Base-by-base conservation (phyloP, 2,113 vertebrate genomes). In the Poicephalus meyeri region DNA sequence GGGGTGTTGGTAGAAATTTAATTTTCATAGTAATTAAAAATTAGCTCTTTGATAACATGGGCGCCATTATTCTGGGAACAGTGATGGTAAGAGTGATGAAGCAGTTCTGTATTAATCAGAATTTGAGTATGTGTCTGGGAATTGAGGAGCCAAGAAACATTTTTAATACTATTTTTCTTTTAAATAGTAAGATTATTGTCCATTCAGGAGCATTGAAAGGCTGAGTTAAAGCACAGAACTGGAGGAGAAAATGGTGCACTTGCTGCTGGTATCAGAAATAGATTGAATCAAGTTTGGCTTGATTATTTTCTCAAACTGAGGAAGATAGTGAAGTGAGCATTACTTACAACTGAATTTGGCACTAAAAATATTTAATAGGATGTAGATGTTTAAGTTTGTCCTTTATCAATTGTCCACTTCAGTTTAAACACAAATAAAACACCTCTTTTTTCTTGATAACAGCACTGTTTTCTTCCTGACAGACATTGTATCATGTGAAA, bases 401-500 rank as follows among this genome's bases (percentile, higher is more conserved):
- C 24, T 42, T 8, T 50, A n/a, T 65, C 55, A 64, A 1, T 41
- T 89, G 20, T 68, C 47, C 58, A 65, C 25, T 82, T 95, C 55
- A 80, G 13, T 61, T 64, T 58, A 81, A 83, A 88, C 66, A 46
- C 13, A 60, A 83, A 16, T 80, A 65, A 88, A 92, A 50, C 1
- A 1, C 11, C 16, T 29, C 8, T 56, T 88, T 87, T 78, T 56
- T 41, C 66, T 69, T 74, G 52, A 4, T 82, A 84, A 94, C 72
- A 93, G 63, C 42, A 52, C 47, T 88, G 12, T 73, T 94, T 87
- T 95, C 85, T 72, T 92, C 35, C 63, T 87, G 37, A 63, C 97
- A 99, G 99, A 99, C 99, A 4, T 39, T 99, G 82, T 99, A 99
- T 96, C 98, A 93, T 2, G 98, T 99, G 97, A 97, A 96, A 91